These are phyloP conservation scores for Pycnonotus jocosus DNA, from an alignment of 2,113 vertebrate genomes.

Conservation along the genomic window DNA sequence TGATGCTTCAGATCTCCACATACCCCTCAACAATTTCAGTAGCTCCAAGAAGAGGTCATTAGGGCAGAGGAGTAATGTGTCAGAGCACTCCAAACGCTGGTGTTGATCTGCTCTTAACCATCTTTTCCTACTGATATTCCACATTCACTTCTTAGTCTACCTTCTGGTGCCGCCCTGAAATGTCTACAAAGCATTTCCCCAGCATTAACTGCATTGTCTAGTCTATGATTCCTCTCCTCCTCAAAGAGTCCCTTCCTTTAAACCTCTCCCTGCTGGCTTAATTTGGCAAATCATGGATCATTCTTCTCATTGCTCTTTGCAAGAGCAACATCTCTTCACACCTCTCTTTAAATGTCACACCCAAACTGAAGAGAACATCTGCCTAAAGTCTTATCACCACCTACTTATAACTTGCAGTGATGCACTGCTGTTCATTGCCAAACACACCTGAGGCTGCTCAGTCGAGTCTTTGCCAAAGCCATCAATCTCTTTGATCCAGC, in stretches of 20 bases:
- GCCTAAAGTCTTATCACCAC: neutral
- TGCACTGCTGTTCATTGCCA: neutral
- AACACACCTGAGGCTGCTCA: neutral
- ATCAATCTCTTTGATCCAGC: neutral
- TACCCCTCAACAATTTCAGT: neutral
- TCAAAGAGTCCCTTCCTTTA: neutral
- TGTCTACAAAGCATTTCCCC: neutral
- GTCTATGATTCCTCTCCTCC: neutral
- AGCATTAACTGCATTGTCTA: neutral
- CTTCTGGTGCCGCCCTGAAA: neutral
- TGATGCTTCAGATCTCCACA: neutral
- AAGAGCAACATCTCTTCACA: neutral
- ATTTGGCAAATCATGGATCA: neutral
- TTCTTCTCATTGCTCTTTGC: neutral
- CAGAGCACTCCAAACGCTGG: neutral
- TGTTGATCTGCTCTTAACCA: neutral
- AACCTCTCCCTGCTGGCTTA: neutral
- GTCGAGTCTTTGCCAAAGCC: neutral
- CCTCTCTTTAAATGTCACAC: neutral
- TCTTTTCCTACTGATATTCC: neutral
- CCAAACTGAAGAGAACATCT: neutral
- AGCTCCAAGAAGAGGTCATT: neutral
- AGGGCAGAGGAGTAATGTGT: neutral
- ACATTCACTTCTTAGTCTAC: neutral
- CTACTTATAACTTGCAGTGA: neutral